Evolutionary conservation across 2,113 vertebrate genomes (phyloP).

Genomic region (Oryzias curvinotus): DNA sequence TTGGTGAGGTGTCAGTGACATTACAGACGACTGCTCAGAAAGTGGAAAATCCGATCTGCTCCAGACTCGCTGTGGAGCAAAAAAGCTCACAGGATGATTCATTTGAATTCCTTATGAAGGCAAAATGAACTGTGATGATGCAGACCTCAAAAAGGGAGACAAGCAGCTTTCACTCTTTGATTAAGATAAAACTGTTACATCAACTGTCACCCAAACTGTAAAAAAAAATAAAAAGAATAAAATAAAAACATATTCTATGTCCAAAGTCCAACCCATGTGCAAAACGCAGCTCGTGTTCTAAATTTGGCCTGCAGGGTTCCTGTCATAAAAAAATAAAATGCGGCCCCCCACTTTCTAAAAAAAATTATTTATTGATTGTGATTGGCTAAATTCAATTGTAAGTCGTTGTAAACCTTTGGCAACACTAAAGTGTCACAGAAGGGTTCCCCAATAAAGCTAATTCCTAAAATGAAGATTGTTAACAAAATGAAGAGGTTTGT

Average conservation of each 20-base stretch:
- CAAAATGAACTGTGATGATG: conserved; percentile 42
- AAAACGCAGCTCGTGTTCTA: too few relatives aligned
- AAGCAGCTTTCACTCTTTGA: conserved; percentile 9
- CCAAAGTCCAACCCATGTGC: neutral
- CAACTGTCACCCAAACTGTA: neutral
- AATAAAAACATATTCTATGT: conserved; percentile 19
- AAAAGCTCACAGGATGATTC: conserved; percentile 48
- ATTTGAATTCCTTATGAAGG: conserved; percentile 61
- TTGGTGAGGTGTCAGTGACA: conserved; percentile 51
- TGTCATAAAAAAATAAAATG: too few relatives aligned
- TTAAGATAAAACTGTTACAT: neutral
- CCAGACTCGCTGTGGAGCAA: conserved; percentile 39
- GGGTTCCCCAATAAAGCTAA: too few relatives aligned
- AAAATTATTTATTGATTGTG: too few relatives aligned
- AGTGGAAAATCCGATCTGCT: conserved; percentile 69
- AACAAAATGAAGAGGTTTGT: too few relatives aligned
- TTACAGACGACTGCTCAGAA: conserved; percentile 56
- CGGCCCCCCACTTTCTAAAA: too few relatives aligned
- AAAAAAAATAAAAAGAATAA: conserved; percentile 20
- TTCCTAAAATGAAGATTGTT: too few relatives aligned
- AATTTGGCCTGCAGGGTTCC: too few relatives aligned
- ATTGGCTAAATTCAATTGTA: too few relatives aligned
- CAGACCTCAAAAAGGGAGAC: conserved; percentile 22
- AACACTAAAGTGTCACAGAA: too few relatives aligned
- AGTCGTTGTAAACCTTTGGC: too few relatives aligned